Base-by-base conservation (phyloP, 1,140 invertebrate genomes). In the Camponotus vicinus region DNA sequence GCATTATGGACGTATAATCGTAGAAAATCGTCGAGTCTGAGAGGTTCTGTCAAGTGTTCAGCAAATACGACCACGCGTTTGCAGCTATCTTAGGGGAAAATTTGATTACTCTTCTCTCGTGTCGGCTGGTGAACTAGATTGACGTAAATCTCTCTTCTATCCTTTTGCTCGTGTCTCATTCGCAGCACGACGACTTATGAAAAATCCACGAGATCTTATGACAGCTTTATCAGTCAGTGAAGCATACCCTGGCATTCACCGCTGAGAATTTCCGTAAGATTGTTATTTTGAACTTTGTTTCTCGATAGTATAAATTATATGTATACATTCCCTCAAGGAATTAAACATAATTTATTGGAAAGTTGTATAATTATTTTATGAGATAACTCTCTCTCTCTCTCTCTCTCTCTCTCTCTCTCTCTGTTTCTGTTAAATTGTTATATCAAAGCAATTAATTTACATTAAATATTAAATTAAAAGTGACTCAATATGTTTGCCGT, bases 41-140 rank as follows among this genome's bases (percentile, higher is more conserved):
- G 89, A 87, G 83, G 89, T 87, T 90, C 89, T 88, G 82, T 90
- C 78, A 82, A 90, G 89, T 79, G 89, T 90, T 90, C 89, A 40
- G 80, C 89, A 90, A 90, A 90, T 88, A 90, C 76, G 66, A 45
- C 77, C 73, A 86, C 88, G 89, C 90, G 83, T 90, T 90, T 90
- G 89, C 86, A 83, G 79, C 70, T 88, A 78, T 86, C 86, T 89
- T 76, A 77, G 49, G 77, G 40, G 89, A 90, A 90, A 90, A 90
- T 90, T 90, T 90, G 89, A 90, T 90, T 90, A 90, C 89, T 90
- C 66, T 70, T 78, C 77, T 79, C 42, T 57, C 49, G 76, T 85
- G 88, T 79, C 64, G 59, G 79, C 13, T 67, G 76, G n/a, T 32
- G 34, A 55, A 57, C 77, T 86, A 27, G 86, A 87, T 90, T 86